A percentile compares a stretch with the other conserved stretches of the same genome.
Evolutionary conservation across 2,797 vertebrate species (phyloP).

Genomic region (Tragopan temminckii): DNA sequence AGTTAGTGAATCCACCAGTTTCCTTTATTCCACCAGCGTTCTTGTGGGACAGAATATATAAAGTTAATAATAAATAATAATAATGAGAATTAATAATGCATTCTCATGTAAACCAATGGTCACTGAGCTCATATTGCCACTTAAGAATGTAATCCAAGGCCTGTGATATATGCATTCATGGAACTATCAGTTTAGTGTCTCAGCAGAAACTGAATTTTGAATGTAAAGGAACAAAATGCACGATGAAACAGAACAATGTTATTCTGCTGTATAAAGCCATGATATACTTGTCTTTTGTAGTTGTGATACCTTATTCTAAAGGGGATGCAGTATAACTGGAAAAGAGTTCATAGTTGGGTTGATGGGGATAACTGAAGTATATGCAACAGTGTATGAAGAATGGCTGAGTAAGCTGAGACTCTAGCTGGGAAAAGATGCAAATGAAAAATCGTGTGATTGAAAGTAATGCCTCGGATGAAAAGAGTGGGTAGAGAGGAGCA

Average conservation of each 20-base stretch:
- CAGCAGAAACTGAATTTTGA: neutral
- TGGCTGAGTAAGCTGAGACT: neutral
- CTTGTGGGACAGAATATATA: neutral
- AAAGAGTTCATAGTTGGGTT: neutral
- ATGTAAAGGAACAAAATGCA: neutral
- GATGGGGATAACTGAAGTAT: neutral
- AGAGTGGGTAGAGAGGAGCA: neutral
- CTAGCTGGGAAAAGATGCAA: neutral
- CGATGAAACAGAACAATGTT: neutral
- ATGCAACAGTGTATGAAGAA: neutral
- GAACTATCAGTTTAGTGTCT: neutral
- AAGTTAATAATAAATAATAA: neutral
- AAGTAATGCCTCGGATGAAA: neutral
- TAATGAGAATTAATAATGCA: neutral
- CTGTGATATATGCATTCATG: neutral
- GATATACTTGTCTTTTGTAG: neutral
- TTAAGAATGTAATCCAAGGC: rapidly evolving
- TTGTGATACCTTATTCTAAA: neutral
- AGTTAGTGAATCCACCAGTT: neutral
- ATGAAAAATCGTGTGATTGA: neutral
- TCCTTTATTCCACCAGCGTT: neutral
- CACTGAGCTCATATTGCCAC: neutral
- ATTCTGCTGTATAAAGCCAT: neutral
- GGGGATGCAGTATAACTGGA: neutral
- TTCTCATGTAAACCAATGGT: neutral